phyloP scores from a whole-genome alignment of 2,797 vertebrate species.

The Hafferia zeledoni region DNA sequence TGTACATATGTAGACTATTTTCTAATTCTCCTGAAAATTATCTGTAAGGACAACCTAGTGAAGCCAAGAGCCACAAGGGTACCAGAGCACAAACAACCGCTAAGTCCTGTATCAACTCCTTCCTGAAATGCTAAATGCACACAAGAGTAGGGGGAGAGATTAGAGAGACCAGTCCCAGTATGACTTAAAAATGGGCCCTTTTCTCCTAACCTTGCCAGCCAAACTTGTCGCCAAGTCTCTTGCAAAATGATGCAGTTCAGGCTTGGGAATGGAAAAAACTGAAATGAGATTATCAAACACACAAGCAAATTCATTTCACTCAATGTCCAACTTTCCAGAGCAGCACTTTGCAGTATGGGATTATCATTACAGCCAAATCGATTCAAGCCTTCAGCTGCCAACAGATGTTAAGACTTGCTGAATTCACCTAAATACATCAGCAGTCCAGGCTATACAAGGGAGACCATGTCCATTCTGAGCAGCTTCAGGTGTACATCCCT shows the following conservation, averaged over 20 bases:
- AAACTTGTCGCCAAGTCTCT: background rate
- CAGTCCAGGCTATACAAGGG: rapidly evolving
- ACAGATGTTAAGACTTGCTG: background rate
- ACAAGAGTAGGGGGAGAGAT: background rate
- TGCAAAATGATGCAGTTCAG: background rate
- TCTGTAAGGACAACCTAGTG: background rate
- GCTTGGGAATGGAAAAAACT: background rate
- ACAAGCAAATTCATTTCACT: background rate
- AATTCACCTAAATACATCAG: rapidly evolving
- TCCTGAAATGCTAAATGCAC: rapidly evolving
- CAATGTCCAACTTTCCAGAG: background rate
- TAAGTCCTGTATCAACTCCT: background rate
- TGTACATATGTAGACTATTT: rapidly evolving
- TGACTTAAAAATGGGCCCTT: background rate
- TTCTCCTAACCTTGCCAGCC: background rate
- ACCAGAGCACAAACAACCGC: too few species aligned
- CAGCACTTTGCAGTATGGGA: background rate
- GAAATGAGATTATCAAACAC: background rate
- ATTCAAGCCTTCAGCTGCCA: background rate
- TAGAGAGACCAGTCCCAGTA: rapidly evolving
- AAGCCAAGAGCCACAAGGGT: background rate
- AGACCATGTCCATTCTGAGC: rapidly evolving
- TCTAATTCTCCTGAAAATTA: background rate
- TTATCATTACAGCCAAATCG: background rate
- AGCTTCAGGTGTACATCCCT: background rate